Conservation (phyloP, 1,140 invertebrate species). For the Drosophila subpulchrella region DNA sequence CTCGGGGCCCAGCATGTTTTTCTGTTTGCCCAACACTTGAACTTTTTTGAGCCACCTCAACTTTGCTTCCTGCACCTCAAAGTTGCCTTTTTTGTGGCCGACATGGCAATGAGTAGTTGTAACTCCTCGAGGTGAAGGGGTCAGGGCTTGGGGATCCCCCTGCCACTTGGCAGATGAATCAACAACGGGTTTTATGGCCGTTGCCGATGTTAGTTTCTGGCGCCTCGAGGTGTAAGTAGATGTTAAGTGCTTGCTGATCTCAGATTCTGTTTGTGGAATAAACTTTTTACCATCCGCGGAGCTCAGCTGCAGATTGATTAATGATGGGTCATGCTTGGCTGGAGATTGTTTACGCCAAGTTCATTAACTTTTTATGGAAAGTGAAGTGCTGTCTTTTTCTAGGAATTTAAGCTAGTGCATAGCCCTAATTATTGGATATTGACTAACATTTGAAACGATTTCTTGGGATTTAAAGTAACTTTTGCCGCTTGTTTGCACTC, state of each 20-base stretch:
- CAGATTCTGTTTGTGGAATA: neutral
- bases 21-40: slow-evolving; percentile 51
- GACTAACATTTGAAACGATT: too few species aligned
- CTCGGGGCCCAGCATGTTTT: slow-evolving; percentile 30
- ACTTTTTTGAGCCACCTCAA: slow-evolving; percentile 37
- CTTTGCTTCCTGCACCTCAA: slow-evolving; percentile 32
- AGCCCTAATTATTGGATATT: neutral
- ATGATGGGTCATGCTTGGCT: neutral
- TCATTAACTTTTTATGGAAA: neutral
- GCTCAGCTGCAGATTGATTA: slow-evolving; percentile 9
- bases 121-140: slow-evolving; percentile 11
- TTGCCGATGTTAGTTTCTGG: slow-evolving; percentile 16
- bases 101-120: slow-evolving; percentile 44
- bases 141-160: neutral
- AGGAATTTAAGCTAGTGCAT: neutral
- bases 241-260: slow-evolving; percentile 29
- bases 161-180: slow-evolving; percentile 36
- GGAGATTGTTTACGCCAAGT: neutral
- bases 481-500: neutral
- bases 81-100: slow-evolving; percentile 26
- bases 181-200: slow-evolving; percentile 28
- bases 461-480: too few species aligned
- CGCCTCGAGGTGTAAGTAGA: slow-evolving; percentile 24
- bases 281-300: neutral
- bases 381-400: neutral